Conservation (phyloP, 2,113 vertebrate genomes). For the Gasterosteus nipponicus region DNA sequence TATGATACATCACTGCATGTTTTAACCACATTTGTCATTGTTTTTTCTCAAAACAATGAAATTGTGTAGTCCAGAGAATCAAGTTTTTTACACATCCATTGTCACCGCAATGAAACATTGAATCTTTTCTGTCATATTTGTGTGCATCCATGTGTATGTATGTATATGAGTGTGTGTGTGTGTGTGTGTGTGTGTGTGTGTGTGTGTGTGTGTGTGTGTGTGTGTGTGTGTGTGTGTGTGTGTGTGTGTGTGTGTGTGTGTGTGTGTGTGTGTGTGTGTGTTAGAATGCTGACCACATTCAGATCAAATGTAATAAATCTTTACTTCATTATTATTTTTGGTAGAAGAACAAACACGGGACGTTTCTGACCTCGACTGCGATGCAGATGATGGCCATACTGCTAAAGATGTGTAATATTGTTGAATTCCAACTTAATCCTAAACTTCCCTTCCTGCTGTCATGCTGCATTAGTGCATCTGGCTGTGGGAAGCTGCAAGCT, state of each 20-base stretch:
- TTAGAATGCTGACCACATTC: too few species aligned
- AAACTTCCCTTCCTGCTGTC: slow-evolving; percentile 30
- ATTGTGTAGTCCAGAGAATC: too few species aligned
- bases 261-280: too few species aligned
- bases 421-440: slow-evolving; percentile 30
- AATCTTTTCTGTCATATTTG: slow-evolving; percentile 9
- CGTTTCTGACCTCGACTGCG: background rate
- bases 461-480: slow-evolving; percentile 17
- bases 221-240: background rate
- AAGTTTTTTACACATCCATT: too few species aligned
- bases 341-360: background rate
- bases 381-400: background rate
- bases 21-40: slow-evolving; percentile 5
- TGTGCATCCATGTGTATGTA: background rate
- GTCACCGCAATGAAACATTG: background rate
- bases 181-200: slow-evolving; percentile 11
- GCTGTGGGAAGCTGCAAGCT: slow-evolving; percentile 10
- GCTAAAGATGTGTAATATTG: slow-evolving; percentile 17
- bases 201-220: too few species aligned
- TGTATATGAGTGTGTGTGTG: background rate
- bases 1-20: slow-evolving; percentile 13
- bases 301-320: background rate
- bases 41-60: too few species aligned
- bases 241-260: slow-evolving; percentile 8
- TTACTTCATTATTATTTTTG: background rate